phyloP scores from a whole-genome alignment of 2,888 invertebrate species.

The Phrixothrix hirtus region DNA sequence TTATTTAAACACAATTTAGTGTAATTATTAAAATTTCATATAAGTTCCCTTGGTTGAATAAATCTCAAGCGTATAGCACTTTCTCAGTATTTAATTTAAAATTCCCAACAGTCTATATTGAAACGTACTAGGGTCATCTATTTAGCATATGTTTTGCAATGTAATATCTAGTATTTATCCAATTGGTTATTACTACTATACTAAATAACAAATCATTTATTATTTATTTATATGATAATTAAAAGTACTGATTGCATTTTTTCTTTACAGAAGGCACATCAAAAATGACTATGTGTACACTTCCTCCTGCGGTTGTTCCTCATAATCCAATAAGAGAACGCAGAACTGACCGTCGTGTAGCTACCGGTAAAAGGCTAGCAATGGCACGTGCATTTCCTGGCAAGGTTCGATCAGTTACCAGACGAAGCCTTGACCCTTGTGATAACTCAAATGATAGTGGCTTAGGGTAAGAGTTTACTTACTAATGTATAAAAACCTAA shows the following conservation, averaged over 20 bases:
- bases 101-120: no score
- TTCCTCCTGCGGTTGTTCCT: constrained; percentile 67
- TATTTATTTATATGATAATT: no score
- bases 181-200: no score
- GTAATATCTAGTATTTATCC: no score
- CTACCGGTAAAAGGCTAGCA: constrained; percentile 55
- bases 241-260: constrained; percentile 30
- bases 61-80: no score
- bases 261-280: constrained; percentile 57
- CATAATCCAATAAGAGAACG: constrained; percentile 71
- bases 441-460: constrained; percentile 92
- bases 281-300: constrained; percentile 72
- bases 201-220: no score
- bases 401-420: constrained; percentile 51
- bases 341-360: constrained; percentile 65
- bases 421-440: constrained; percentile 64
- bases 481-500: background rate
- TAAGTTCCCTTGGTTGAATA: no score
- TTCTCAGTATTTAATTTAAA: no score
- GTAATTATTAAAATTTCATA: no score
- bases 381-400: constrained; percentile 49
- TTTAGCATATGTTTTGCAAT: no score
- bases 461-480: constrained; percentile 61
- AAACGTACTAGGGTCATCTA: no score
- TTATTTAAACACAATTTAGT: no score